These are phyloP conservation scores for Hydra vulgaris DNA, from an alignment of 30 jellyfish, hydroid and myxozoan species.

Conservation along the genomic window DNA sequence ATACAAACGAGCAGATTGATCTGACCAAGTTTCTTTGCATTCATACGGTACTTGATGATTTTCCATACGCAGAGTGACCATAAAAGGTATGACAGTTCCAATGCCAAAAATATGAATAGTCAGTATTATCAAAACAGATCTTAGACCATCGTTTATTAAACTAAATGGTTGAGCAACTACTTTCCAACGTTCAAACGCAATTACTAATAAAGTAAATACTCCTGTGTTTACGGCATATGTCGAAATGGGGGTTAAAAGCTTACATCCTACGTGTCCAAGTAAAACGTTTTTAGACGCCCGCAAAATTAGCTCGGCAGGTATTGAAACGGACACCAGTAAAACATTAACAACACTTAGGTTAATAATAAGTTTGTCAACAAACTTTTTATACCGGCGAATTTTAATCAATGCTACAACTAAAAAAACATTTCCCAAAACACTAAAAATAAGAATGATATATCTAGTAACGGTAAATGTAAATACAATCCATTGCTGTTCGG, in stretches of 20 bases:
- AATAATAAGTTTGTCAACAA: conserved; percentile 18
- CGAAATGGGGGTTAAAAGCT: conserved; percentile 10
- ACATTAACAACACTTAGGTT: conserved; percentile 8
- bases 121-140: not conserved
- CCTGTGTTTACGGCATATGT: conserved; percentile 33
- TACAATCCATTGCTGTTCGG: not conserved
- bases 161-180: conserved; percentile 16
- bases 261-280: conserved; percentile 23
- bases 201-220: conserved; percentile 16
- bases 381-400: conserved; percentile 7
- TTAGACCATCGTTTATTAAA: not conserved
- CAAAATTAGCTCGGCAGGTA: conserved; percentile 12
- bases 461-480: not conserved
- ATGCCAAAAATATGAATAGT: conserved; percentile 8
- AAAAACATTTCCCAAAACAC: conserved; percentile 14
- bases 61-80: not conserved
- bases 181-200: conserved; percentile 26
- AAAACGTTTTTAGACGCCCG: not conserved
- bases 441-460: not conserved
- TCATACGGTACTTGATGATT: too few species aligned
- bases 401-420: not conserved
- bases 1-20: conserved; percentile 5
- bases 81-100: not conserved
- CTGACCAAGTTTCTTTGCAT: conserved; percentile 23
- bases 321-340: conserved; percentile 14